phyloP scores from a whole-genome alignment of 2,888 invertebrate genomes.

The Callyntrura sp. region DNA sequence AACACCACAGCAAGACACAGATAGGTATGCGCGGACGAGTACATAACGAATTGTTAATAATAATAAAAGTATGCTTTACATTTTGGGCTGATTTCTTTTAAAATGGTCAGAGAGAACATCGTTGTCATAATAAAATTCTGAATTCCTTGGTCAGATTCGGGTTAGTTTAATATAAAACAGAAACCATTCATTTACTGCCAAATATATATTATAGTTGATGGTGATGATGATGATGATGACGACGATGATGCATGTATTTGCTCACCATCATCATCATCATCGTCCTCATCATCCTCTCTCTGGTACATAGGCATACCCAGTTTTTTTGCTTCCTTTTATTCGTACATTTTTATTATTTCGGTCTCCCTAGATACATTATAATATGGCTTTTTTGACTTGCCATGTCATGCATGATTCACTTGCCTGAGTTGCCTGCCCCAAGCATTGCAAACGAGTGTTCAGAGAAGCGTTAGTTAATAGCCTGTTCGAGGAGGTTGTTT shows the following conservation, averaged over 20 bases:
- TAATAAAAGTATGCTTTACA: slow-evolving; percentile 7
- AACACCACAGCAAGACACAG: neutral
- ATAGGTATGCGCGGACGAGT: neutral
- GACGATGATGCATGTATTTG: slow-evolving; percentile 41
- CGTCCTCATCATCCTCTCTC: no score
- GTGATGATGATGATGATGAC: slow-evolving; percentile 18
- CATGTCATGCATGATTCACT: slow-evolving; percentile 77
- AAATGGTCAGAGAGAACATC: slow-evolving; percentile 28
- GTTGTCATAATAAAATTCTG: slow-evolving; percentile 30
- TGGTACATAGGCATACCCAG: neutral
- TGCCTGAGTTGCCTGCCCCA: slow-evolving; percentile 66
- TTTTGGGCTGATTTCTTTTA: slow-evolving; percentile 53
- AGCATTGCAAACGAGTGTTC: slow-evolving; percentile 76
- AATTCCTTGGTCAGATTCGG: slow-evolving; percentile 42
- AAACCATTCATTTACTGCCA: slow-evolving; percentile 50
- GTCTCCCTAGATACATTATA: slow-evolving; percentile 60
- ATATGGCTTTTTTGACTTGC: slow-evolving; percentile 71
- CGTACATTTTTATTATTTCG: slow-evolving; percentile 50
- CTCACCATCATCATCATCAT: slow-evolving; percentile 39
- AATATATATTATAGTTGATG: slow-evolving; percentile 32
- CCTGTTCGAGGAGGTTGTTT: slow-evolving; percentile 62
- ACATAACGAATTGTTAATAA: slow-evolving; percentile 16
- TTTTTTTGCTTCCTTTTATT: slow-evolving; percentile 18
- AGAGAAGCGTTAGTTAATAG: slow-evolving; percentile 77
- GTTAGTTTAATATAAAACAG: slow-evolving; percentile 38